Base-by-base conservation (phyloP, 64 coral and sea anemone genomes). In the Actinia tenebrosa region DNA sequence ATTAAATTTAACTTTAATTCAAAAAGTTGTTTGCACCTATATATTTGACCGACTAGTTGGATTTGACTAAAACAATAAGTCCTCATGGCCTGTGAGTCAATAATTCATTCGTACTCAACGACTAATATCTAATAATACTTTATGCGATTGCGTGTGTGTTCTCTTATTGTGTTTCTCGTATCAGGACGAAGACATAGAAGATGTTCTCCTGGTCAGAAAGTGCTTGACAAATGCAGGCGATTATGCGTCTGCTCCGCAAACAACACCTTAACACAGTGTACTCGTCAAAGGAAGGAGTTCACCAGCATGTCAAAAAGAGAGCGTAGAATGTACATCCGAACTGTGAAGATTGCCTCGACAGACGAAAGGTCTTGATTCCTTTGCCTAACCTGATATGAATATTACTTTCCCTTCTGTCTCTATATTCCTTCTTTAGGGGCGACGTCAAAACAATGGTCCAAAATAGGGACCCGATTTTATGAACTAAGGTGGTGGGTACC, bases 261-360 rank as follows among this genome's bases (percentile, higher is more conserved):
- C 14, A 53, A 53, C 14, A 81, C 17, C 20, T 50, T 50, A 14
- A 50, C 44, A 8, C 4, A 90, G 19, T 90, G 89, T 44, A 75
- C 62, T 56, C 60, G 89, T 44, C 47, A 54, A 25, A 25, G 89
- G 20, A 90, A 90, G 23, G 79, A 90, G 13, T 90, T 90, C 54
- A 85, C 81, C 16, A 83, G 80, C 19, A 78, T 90, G 89, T 77
- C 81, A 17, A 63, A 77, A 20, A 63, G 61, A 22, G 89, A 90
- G 53, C 80, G 82, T 19, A 90, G 16, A 85, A 13, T 20, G 16
- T 84, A 90, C 64, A 84, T 90, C 25, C 25, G 17, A 30, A 42
- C 69, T 10, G 69, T 75, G 69, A 75, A 75, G 69, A 75, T 25
- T 75, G 69, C 27, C 13, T 75, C 69, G 13, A 75, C 69, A 13